These are phyloP conservation scores for Drepana arcuata DNA, from an alignment of 1,140 invertebrate genomes.

Conservation along the genomic window DNA sequence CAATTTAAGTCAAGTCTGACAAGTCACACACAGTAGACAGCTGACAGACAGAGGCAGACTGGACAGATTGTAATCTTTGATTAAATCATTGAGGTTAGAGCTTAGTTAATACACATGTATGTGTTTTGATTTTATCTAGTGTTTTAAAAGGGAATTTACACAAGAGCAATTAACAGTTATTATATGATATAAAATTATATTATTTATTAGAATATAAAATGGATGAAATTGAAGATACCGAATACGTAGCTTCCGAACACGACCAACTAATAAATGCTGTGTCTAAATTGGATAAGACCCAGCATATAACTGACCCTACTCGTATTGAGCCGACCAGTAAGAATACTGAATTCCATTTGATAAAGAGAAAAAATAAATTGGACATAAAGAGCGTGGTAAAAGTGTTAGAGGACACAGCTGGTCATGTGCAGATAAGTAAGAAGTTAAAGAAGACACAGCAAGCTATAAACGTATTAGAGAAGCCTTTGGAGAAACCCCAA, in stretches of 20 bases:
- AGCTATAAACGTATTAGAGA: conserved; percentile 75
- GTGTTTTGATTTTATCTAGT: no score
- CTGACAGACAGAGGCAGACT: no score
- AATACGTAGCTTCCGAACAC: conserved; percentile 65
- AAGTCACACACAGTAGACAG: no score
- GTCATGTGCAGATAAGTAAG: conserved; percentile 75
- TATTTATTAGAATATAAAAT: no score
- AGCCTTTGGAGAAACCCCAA: conserved; percentile 84
- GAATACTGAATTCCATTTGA: conserved; percentile 78
- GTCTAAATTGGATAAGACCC: conserved; percentile 74
- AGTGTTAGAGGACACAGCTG: conserved; percentile 74
- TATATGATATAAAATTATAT: no score
- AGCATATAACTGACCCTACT: conserved; percentile 74
- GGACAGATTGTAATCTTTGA: no score
- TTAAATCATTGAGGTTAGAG: no score
- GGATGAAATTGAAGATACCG: conserved; percentile 56
- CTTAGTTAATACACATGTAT: no score
- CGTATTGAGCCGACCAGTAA: conserved; percentile 75
- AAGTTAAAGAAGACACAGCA: conserved; percentile 75
- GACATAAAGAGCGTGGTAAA: conserved; percentile 75
- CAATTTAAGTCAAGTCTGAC: no score
- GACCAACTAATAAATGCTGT: conserved; percentile 74
- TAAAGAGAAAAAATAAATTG: conserved; percentile 60
- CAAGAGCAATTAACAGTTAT: no score
- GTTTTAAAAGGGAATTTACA: no score